phyloP scores from a whole-genome alignment of 2,888 invertebrate species.

The Cryptocephalus primarius region DNA sequence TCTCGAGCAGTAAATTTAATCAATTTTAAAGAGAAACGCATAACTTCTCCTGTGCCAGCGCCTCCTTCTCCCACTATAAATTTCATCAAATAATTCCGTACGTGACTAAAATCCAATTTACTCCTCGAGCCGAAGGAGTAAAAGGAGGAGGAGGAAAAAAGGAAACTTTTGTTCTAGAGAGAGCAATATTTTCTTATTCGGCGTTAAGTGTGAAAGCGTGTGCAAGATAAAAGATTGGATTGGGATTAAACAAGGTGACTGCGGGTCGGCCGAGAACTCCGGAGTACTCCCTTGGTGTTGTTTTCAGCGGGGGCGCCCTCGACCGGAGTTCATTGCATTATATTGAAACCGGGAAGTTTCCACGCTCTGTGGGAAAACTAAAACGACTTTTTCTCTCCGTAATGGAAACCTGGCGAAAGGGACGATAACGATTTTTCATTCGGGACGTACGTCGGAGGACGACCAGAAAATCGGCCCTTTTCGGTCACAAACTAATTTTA shows the following conservation, averaged over 20 bases:
- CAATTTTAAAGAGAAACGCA: too few relatives aligned
- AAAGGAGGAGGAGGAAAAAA: constrained; percentile 15
- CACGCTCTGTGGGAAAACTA: background rate
- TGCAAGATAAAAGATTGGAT: constrained; percentile 40
- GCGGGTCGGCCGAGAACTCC: constrained; percentile 18
- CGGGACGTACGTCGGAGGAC: too few relatives aligned
- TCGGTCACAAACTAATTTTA: too few relatives aligned
- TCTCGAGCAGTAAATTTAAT: too few relatives aligned
- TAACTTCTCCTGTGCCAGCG: background rate
- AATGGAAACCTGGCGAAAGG: too few relatives aligned
- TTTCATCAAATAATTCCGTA: constrained; percentile 12
- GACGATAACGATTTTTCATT: too few relatives aligned
- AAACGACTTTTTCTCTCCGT: background rate
- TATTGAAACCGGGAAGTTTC: constrained; percentile 17
- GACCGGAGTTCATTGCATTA: constrained; percentile 18
- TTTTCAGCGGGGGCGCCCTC: constrained; percentile 12
- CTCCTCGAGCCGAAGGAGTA: constrained; percentile 4
- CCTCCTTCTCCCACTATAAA: constrained; percentile 5
- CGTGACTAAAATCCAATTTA: constrained; percentile 19
- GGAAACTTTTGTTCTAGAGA: constrained; percentile 25
- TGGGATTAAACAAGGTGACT: constrained; percentile 38
- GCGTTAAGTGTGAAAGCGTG: constrained; percentile 37
- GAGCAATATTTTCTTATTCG: constrained; percentile 34
- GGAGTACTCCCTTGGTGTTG: constrained; percentile 22
- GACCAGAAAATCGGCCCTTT: too few relatives aligned